Base-by-base conservation (phyloP, 1,140 invertebrate species). In the Euschistus heros region DNA sequence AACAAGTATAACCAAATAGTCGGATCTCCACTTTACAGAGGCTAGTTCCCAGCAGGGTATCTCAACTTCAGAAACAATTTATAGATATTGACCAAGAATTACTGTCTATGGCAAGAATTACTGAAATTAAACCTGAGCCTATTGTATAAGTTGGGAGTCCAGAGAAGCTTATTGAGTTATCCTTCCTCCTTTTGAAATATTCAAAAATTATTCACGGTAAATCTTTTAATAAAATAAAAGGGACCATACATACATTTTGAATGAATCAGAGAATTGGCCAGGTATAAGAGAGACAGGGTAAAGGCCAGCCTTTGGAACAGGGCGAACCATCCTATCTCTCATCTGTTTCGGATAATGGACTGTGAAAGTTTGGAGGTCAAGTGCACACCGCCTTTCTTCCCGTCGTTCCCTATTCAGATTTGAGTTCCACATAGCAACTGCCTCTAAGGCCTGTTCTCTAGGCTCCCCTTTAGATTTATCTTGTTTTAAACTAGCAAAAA, bases 221-320 rank as follows among this genome's bases (percentile, higher is more conserved):
- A n/a, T n/a, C n/a, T n/a, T n/a, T n/a, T n/a, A n/a, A n/a, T n/a
- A n/a, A n/a, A n/a, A n/a, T n/a, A n/a, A n/a, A 37, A 37, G 13
- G 13, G 33, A 37, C 1, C 13, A 37, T 37, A 71, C 74, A 74
- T 74, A 91, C 84, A 81, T 80, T 67, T 84, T 81, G 76, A 90
- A 97, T 75, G 83, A 83, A 75, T 96, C 91, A 67, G 88, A 87
- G 77, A 86, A 97, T 77, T 98, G 95, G 64, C 94, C 94, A 22
- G 93, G 92, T 68, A 98, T 84, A 57, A 97, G 77, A 37, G 93
- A 83, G 27, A 97, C 83, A 20, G 95, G 94, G 80, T 96, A 97
- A 75, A 86, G 77, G 64, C 84, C 86, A n/a, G 82, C 71, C 73
- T 80, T 80, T 3, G 78, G 78, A 44, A 75, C 69, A 17, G 79